Evolutionary conservation across 2,888 invertebrate species (phyloP).

Genomic region (Tortricodes alternella): DNA sequence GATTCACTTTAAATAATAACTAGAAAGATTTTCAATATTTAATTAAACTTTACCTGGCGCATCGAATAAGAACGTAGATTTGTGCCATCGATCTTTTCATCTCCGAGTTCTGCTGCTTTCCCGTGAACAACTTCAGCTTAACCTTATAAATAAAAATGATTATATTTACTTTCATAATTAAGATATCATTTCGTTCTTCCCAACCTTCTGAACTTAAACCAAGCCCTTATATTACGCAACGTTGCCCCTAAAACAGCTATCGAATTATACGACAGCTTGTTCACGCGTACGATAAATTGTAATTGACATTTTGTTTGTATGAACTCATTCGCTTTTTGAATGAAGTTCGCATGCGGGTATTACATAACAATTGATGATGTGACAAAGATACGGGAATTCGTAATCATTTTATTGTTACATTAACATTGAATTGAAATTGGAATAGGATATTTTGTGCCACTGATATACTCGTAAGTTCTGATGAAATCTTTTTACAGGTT

Average conservation of each 20-base stretch:
- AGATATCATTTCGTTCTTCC: not conserved
- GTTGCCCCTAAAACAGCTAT: slow-evolving; percentile 51
- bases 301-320: slow-evolving; percentile 64
- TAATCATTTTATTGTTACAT: too few species aligned
- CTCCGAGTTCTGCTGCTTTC: too few species aligned
- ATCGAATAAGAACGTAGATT: too few species aligned
- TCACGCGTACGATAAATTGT: slow-evolving; percentile 54
- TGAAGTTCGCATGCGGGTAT: slow-evolving; percentile 30
- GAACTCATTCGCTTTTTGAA: slow-evolving; percentile 33
- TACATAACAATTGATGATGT: slow-evolving; percentile 17
- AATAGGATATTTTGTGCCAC: too few species aligned
- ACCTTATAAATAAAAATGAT: not conserved
- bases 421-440: too few species aligned
- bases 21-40: too few species aligned
- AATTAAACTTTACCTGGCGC: too few species aligned
- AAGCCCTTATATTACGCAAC: slow-evolving; percentile 44
- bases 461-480: too few species aligned
- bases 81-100: too few species aligned
- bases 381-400: slow-evolving; percentile 14
- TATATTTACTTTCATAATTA: not conserved
- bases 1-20: too few species aligned
- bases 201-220: slow-evolving; percentile 14
- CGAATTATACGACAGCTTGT: slow-evolving; percentile 53
- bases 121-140: too few species aligned
- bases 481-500: too few species aligned